Conservation (phyloP, 2,888 invertebrate species). For the Drosophila niveifrons region DNA sequence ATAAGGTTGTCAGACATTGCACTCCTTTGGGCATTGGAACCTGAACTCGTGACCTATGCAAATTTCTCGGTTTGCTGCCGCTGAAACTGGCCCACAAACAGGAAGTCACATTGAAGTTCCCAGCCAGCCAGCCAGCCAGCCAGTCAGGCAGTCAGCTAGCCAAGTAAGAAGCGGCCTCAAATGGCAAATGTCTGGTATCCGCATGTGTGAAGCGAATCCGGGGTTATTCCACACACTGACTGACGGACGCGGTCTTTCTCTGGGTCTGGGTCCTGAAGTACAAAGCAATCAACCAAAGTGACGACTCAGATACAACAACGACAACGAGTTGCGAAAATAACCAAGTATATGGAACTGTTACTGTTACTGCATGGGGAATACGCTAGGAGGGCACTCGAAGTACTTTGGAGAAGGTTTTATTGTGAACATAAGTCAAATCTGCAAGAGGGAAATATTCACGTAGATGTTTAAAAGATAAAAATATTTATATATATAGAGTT, state of each 20-base stretch:
- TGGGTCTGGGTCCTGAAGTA: conserved; percentile 75
- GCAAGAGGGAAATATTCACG: background rate
- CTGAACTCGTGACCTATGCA: conserved; percentile 84
- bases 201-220: conserved; percentile 9
- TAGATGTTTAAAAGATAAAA: background rate
- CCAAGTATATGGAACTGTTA: background rate
- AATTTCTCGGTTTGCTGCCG: conserved; percentile 63
- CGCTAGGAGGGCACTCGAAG: background rate
- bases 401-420: background rate
- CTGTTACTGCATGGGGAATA: background rate
- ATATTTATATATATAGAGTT: background rate
- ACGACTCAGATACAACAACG: conserved; percentile 24
- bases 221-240: conserved; percentile 1
- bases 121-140: conserved; percentile 36
- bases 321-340: background rate
- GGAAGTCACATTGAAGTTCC: conserved; percentile 79
- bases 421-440: conserved; percentile 17
- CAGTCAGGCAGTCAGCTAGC: conserved; percentile 40
- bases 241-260: conserved; percentile 37
- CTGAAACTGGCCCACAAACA: conserved; percentile 71
- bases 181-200: conserved; percentile 42
- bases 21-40: conserved; percentile 66
- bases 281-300: conserved; percentile 62
- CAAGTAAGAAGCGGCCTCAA: conserved; percentile 26
- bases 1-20: conserved; percentile 71